Evolutionary conservation across 2,113 vertebrate genomes (phyloP).

Genomic region (Aldabrachelys gigantea): DNA sequence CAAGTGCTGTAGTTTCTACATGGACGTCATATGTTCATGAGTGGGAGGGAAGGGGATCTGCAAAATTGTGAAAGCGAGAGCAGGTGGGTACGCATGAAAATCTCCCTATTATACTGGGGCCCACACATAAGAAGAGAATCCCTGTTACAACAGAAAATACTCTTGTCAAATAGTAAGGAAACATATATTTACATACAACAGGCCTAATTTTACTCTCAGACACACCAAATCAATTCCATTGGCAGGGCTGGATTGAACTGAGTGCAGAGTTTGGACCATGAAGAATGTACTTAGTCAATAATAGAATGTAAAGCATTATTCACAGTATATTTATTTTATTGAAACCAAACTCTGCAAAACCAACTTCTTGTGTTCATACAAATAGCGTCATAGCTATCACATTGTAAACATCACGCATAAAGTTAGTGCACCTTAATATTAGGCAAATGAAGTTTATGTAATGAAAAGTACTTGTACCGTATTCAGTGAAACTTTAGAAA

Average conservation of each 20-base stretch:
- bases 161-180: neutral
- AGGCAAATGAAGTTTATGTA: constrained; percentile 49
- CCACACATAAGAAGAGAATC: neutral
- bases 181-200: neutral
- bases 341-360: constrained; percentile 17
- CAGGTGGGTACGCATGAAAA: neutral
- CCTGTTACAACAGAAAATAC: neutral
- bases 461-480: constrained; percentile 35
- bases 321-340: constrained; percentile 46
- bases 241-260: neutral
- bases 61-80: neutral
- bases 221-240: neutral
- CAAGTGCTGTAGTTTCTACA: neutral
- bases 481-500: constrained; percentile 28
- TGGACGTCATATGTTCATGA: neutral
- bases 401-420: constrained; percentile 49
- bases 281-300: neutral
- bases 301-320: constrained; percentile 26
- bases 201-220: accelerated
- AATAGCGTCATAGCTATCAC: constrained; percentile 53
- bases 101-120: neutral
- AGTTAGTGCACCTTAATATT: constrained; percentile 59
- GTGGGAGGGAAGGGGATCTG: neutral
- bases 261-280: neutral
- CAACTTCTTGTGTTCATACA: constrained; percentile 34